Percentiles rank a stretch among this genome's conserved stretches.
These are phyloP conservation scores for Ecliptopera silaceata DNA, from an alignment of 2,888 invertebrate genomes.

Conservation along the genomic window DNA sequence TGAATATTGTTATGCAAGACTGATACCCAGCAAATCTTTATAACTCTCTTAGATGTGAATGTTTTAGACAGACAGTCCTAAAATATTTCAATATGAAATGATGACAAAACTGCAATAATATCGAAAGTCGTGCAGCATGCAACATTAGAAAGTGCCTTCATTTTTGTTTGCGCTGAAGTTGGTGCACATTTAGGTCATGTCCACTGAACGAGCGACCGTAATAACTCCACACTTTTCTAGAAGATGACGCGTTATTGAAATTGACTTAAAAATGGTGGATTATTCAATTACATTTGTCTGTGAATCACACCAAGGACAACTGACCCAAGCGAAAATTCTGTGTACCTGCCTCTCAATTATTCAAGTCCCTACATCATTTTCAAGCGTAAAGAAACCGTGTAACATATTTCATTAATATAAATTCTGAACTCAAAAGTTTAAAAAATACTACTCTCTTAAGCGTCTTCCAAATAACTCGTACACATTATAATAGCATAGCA, in stretches of 20 bases:
- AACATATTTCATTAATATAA: too few relatives aligned
- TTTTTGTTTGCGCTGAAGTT: slow-evolving; percentile 59
- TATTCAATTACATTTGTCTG: slow-evolving; percentile 2
- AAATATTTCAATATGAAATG: neutral
- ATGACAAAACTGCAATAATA: slow-evolving; percentile 40
- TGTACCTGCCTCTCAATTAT: neutral
- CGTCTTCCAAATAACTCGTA: too few relatives aligned
- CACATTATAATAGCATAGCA: too few relatives aligned
- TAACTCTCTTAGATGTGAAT: too few relatives aligned
- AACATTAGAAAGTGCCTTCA: slow-evolving; percentile 74
- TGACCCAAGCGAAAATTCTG: neutral
- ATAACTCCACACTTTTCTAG: slow-evolving; percentile 21
- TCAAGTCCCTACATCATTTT: slow-evolving; percentile 85
- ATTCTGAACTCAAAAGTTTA: too few relatives aligned
- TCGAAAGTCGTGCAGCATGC: slow-evolving; percentile 61
- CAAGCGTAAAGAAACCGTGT: too few relatives aligned
- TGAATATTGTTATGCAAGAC: too few relatives aligned
- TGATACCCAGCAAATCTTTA: too few relatives aligned
- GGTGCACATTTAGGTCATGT: slow-evolving; percentile 73
- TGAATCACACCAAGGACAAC: neutral
- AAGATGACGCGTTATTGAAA: slow-evolving; percentile 12
- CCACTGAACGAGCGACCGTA: slow-evolving; percentile 43
- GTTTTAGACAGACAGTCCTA: neutral
- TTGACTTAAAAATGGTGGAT: neutral
- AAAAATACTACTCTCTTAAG: too few relatives aligned